Base-by-base conservation (phyloP, 2,113 vertebrate species). In the Neomonachus schauinslandi region DNA sequence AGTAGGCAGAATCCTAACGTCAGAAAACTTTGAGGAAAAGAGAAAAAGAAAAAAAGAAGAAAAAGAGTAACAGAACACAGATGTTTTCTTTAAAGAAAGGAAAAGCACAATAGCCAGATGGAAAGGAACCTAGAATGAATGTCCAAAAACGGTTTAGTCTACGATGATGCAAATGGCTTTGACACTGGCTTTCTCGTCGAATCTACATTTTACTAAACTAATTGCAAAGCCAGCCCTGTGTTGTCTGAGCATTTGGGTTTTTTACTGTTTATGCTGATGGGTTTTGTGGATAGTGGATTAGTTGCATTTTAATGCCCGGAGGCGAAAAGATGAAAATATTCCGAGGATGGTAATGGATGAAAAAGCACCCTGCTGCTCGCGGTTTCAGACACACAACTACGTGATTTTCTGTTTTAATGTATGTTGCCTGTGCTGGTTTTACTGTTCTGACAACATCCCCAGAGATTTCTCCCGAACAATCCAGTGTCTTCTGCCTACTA, bases 241-340 rank as follows among this genome's bases (percentile, higher is more conserved):
- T 85, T 67, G 39, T 89, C 91, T 92, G 97, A 96, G 53, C 65
- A 74, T 79, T 98, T 77, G 18, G 51, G 5, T 65, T 93, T 67
- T 97, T 98, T 97, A 96, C 83, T 98, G 89, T 98, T 98, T 98
- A 97, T 98, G 93, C 90, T 94, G 96, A 98, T 96, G 81, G 83
- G 7, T 97, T 98, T 97, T 97, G 96, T 98, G 96, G 92, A 82
- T 72, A 55, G 74, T 95, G 61, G 83, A 87, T 97, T 98, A 97
- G n/a, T 93, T 95, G 88, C 92, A 97, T 97, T 97, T 98, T 97
- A 97, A 97, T 94, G 63, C 92, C 94, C 96, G 77, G 42, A 51
- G 72, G 97, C 86, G 96, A 92, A 36, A 9, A 95, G 94, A 96
- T 96, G 94, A 95, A 98, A 98, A 94, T 97, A 97, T 94, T 97